Conservation (phyloP, 2,888 invertebrate genomes). For the Pterostichus madidus region DNA sequence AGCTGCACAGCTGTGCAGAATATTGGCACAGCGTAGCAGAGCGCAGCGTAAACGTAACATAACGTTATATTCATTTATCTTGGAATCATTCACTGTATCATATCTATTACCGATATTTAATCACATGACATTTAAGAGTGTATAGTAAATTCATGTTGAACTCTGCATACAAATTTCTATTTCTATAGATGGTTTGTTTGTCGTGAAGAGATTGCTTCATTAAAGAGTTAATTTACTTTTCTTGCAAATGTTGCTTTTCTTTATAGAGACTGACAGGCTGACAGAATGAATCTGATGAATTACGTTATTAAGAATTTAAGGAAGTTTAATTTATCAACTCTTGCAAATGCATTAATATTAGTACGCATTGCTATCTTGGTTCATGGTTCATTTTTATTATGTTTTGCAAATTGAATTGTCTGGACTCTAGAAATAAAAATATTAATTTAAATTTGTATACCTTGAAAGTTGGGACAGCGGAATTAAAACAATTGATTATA, state of each 20-base stretch:
- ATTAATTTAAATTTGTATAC: too few species aligned
- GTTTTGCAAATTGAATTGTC: too few species aligned
- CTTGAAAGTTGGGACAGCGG: too few species aligned
- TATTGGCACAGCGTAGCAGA: conserved; percentile 20
- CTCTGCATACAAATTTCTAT: conserved; percentile 34
- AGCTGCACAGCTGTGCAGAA: conserved; percentile 48
- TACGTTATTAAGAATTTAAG: conserved; percentile 16
- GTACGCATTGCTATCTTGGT: not conserved
- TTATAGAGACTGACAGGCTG: conserved; percentile 13
- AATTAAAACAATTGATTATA: too few species aligned
- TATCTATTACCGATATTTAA: conserved; percentile 35
- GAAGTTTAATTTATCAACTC: conserved; percentile 39
- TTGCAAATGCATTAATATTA: conserved; percentile 19
- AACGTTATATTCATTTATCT: conserved; percentile 21
- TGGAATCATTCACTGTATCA: conserved; percentile 29
- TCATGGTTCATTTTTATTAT: too few species aligned
- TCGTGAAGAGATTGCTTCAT: conserved; percentile 24
- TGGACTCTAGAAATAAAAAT: too few species aligned
- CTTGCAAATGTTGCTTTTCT: conserved; percentile 19
- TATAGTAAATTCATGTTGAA: conserved; percentile 8
- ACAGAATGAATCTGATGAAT: conserved; percentile 1
- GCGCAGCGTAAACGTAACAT: not conserved
- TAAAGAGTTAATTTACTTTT: conserved; percentile 28
- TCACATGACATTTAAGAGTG: conserved; percentile 20
- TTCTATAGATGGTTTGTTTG: conserved; percentile 24